These are phyloP conservation scores for Chaetodon trifasciatus DNA, from an alignment of 2,797 vertebrate genomes.

Conservation along the genomic window DNA sequence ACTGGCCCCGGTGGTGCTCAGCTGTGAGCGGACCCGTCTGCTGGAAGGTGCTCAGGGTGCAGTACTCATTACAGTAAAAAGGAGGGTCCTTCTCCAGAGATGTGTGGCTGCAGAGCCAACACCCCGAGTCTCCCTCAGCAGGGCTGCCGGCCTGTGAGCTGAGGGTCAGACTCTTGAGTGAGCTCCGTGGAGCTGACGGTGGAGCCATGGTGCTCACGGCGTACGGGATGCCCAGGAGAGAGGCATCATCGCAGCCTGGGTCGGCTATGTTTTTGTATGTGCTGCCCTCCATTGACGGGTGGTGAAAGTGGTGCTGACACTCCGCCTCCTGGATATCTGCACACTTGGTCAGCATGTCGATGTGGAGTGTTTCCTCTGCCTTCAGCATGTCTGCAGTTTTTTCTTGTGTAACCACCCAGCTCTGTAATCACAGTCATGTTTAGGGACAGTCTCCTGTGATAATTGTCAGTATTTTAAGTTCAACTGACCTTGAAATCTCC, in stretches of 20 bases:
- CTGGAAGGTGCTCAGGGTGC: conserved; percentile 70
- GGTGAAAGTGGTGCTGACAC: not conserved
- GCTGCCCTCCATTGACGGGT: conserved; percentile 11
- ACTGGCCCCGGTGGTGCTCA: not conserved
- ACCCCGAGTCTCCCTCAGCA: conserved; percentile 63
- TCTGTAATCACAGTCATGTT: conserved; percentile 65
- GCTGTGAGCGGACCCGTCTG: not conserved
- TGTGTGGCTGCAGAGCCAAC: conserved; percentile 63
- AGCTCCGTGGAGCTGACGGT: not conserved
- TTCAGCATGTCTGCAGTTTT: conserved; percentile 49
- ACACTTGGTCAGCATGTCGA: conserved; percentile 70
- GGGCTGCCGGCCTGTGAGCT: conserved; percentile 16
- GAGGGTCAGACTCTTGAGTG: not conserved
- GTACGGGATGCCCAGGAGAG: conserved; percentile 44
- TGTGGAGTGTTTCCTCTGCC: conserved; percentile 72
- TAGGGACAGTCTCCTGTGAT: not conserved
- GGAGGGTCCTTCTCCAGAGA: conserved; percentile 62
- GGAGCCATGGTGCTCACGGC: conserved; percentile 33
- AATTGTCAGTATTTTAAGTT: not conserved
- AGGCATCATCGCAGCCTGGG: fast-evolving
- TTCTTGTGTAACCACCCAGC: conserved; percentile 65
- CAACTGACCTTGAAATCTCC: conserved; percentile 77
- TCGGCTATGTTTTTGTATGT: conserved; percentile 39
- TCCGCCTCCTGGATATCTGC: conserved; percentile 11
- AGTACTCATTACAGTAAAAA: conserved; percentile 83